Evolutionary conservation across 2,888 invertebrate species (phyloP), one percentile per base, ranked within the genome.

Genomic region (Liopterus haemorrhoidalis): DNA sequence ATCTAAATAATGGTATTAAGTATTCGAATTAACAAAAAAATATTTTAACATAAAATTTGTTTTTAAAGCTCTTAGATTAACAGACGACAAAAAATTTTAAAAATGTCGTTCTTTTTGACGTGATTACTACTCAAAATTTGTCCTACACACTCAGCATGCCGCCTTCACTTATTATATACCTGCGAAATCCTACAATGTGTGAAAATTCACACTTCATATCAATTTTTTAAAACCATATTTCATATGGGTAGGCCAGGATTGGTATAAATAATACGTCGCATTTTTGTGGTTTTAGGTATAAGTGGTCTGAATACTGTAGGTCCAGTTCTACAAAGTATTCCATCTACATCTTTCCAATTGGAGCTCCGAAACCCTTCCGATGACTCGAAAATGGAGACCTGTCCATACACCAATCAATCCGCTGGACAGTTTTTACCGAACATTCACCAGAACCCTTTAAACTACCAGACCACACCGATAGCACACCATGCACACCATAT

Each of bases 231-330:
- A 32, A 32, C 15, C 2, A 32, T 15, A 32, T 32, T 32, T 15
- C 6, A 16, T 32, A 14, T 16, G 5, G n/a, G 32, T 5, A 8
- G 5, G 8, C 8, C 22, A 22, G 22, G 5, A 22, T 22, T 22
- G 39, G 5, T 36, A 32, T 9, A n/a, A 36, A 3, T 6, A 14
- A 19, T 35, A 16, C n/a, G 5, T n/a, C 33, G 24, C 41, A 16
- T 48, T 35, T 38, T 22, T 42, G 9, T 16, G 12, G 18, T 44
- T 1, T 73, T 65, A 71, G 85, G 86, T 6, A 74, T 87, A 4
- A 85, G 85, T 59, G 84, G 80, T 27, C 66, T 85, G 11, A 84
- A 83, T 58, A 87, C 87, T 0, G 77, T 78, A 57, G 47, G 73
- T 69, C 4, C 70, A 70, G 30, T 71, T 74, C 14, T 80, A 1